phyloP scores from a whole-genome alignment of 2,888 invertebrate genomes.

The Hydriomena furcata region DNA sequence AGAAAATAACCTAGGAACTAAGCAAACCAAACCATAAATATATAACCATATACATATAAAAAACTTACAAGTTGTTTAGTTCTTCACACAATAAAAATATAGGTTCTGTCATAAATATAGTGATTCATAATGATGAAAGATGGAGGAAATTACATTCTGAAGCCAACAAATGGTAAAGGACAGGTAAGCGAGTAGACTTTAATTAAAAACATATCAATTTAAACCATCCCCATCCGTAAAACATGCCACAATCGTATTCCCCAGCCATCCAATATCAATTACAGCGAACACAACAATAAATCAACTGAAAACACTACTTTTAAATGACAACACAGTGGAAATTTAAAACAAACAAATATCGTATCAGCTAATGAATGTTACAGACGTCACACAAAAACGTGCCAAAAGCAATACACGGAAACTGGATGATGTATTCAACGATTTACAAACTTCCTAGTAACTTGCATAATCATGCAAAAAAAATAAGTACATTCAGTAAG shows the following conservation, averaged over 20 bases:
- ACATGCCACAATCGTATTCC: background rate
- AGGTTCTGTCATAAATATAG: no score
- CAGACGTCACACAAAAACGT: conserved; percentile 21
- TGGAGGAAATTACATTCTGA: no score
- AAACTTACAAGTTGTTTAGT: no score
- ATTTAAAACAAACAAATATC: conserved; percentile 29
- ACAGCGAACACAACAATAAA: conserved; percentile 26
- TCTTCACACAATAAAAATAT: no score
- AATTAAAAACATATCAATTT: background rate
- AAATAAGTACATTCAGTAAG: conserved; percentile 10
- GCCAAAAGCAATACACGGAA: conserved; percentile 23
- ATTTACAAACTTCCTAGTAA: conserved; percentile 22
- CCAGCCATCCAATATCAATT: conserved; percentile 20
- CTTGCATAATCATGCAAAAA: conserved; percentile 16
- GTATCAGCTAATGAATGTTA: conserved; percentile 24
- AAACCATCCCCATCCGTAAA: no score
- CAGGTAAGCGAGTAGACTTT: no score
- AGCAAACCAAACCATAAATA: no score
- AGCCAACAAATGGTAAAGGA: no score
- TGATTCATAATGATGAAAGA: no score
- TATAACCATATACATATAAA: no score
- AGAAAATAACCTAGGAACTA: no score
- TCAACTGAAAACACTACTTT: conserved; percentile 27
- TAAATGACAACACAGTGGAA: conserved; percentile 27
- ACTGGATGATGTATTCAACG: conserved; percentile 25